Percentiles rank a stretch among this genome's conserved stretches.
Evolutionary conservation across 2,113 vertebrate species (phyloP).

Genomic region (Bungarus multicinctus): DNA sequence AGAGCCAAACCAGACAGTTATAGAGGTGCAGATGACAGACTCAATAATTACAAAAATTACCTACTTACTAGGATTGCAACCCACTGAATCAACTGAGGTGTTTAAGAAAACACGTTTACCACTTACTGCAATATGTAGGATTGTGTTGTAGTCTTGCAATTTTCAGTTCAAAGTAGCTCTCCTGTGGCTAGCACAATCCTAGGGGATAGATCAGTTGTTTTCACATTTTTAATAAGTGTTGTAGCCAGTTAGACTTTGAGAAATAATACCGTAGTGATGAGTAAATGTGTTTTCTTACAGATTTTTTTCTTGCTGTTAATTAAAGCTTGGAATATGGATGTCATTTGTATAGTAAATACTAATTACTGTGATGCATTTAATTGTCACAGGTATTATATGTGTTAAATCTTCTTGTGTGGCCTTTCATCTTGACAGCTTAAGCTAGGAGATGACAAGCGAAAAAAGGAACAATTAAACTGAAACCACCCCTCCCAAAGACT

Average conservation of each 20-base stretch:
- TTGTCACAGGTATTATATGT: background rate
- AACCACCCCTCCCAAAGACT: background rate
- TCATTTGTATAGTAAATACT: background rate
- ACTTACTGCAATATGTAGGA: background rate
- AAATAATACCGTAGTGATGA: background rate
- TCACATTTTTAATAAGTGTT: background rate
- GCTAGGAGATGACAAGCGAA: background rate
- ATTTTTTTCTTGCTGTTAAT: background rate
- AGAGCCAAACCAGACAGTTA: no score
- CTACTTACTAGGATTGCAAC: background rate
- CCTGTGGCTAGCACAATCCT: background rate
- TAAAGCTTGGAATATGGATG: background rate
- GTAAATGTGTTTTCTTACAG: background rate
- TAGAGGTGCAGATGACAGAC: no score
- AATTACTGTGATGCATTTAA: background rate
- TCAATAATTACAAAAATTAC: background rate
- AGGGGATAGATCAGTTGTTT: background rate
- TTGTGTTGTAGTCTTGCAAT: background rate
- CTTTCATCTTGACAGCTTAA: conserved; percentile 1
- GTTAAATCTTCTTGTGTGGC: background rate
- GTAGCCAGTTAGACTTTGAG: background rate
- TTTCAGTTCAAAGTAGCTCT: background rate
- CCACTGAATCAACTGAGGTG: background rate
- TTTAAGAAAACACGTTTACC: background rate
- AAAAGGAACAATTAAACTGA: background rate